Base-by-base conservation (phyloP, 2,888 invertebrate genomes). In the Eilema caniola region DNA sequence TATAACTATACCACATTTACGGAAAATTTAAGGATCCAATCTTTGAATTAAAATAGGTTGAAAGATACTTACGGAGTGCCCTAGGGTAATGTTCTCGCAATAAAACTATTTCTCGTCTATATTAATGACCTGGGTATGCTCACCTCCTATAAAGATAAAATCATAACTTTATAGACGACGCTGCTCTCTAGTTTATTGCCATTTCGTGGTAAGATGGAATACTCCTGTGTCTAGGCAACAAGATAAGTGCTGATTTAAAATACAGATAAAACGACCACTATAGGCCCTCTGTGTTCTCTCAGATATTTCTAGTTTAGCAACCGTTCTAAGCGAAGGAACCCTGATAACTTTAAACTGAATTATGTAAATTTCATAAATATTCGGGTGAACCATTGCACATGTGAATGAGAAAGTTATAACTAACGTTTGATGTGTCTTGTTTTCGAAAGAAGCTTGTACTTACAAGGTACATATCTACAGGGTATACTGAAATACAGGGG, bases 51-150 rank as follows among this genome's bases (percentile, higher is more conserved):
- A 10, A 53, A 53, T 53, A 10, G 53, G 8, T 10, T 20, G n/a
- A 53, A 53, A 53, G 53, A n/a, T n/a, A 53, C 53, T 53, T 53
- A 53, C n/a, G 3, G 53, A n/a, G n/a, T 53, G n/a, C 53, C 53
- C 16, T 10, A 53, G 10, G n/a, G 53, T n/a, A 53, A 53, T 53
- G 20, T 53, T 53, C 53, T 53, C n/a, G n/a, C 20, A 20, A 53
- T 53, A 53, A 53, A 53, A 53, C 53, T 53, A 53, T n/a, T 53
- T n/a, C n/a, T 53, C 53, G 53, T 53, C 53, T 53, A 53, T 53
- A 53, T 53, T 53, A 53, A 53, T 53, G 53, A 53, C n/a, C 53
- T 53, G 53, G 53, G 53, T 53, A 53, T 53, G 53, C n/a, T n/a
- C n/a, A 53, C 53, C 53, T 53, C 53, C n/a, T 20, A 53, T 53